A percentile compares a stretch with the other conserved stretches of the same genome.
Conservation (phyloP, 2,797 vertebrate genomes). For the Liparis tanakae region DNA sequence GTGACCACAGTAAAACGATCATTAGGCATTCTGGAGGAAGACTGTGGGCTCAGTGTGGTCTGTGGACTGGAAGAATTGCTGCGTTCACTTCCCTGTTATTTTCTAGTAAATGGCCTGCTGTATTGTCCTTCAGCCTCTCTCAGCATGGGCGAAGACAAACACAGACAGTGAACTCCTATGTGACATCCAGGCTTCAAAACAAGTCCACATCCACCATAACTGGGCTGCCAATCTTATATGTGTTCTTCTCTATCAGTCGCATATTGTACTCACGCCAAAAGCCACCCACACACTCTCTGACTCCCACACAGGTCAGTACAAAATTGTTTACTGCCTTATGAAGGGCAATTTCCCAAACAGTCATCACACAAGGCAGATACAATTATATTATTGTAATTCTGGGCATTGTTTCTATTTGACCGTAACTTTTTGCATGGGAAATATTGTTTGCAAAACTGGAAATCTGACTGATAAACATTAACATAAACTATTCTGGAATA, state of each 20-base stretch:
- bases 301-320: conserved; percentile 65
- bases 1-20: conserved; percentile 32
- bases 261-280: conserved; percentile 48
- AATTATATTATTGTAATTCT: conserved; percentile 5
- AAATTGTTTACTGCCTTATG: conserved; percentile 52
- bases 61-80: conserved; percentile 33
- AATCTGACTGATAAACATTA: not conserved
- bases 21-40: conserved; percentile 19
- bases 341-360: conserved; percentile 51
- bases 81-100: conserved; percentile 44
- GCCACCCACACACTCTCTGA: conserved; percentile 57
- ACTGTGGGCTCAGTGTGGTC: conserved; percentile 32
- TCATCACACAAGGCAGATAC: conserved; percentile 26
- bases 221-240: conserved; percentile 32
- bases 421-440: not conserved
- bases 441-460: not conserved
- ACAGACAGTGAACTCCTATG: conserved; percentile 52
- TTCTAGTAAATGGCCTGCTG: conserved; percentile 43
- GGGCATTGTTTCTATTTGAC: not conserved
- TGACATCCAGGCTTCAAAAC: conserved; percentile 56
- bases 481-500: not conserved
- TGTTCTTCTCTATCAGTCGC: conserved; percentile 49
- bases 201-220: conserved; percentile 33
- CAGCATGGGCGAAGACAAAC: conserved; percentile 59
- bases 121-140: conserved; percentile 47